Evolutionary conservation across 92 coral and sea anemone genomes (phyloP), one percentile per base, ranked within the genome.

Genomic region (Parazoanthus darwini): DNA sequence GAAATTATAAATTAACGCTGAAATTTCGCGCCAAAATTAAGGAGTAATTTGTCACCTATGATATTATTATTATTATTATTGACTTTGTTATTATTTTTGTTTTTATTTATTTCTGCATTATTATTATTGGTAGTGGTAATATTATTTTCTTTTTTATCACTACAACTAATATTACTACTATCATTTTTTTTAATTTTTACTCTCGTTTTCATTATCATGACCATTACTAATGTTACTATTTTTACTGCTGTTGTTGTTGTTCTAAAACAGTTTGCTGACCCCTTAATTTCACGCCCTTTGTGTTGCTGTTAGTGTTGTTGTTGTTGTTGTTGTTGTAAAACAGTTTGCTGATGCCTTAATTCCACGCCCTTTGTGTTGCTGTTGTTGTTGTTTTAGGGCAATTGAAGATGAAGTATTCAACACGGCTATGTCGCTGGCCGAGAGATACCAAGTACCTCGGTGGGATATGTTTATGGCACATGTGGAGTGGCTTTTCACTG

Each of bases 391-490:
- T 71, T 88, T 13, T 77, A 97, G 99, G 99, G 91, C 96, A 5
- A 59, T 89, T 23, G 96, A 97, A 58, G 98, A 97, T 39, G 92
- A 97, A 10, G 96, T 97, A 33, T 95, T 95, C 66, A 74, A 74
- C 86, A 97, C 97, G 9, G 98, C 99, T 50, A 81, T 97, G 82
- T 97, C 98, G n/a, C 86, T 97, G 85, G 98, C 99, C 39, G 93
- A 95, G 39, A 95, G 98, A 44, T 97, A 97, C 80, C 93, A 93
- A 39, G 92, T 97, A n/a, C 89, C 98, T 10, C 83, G 91, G 51
- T 97, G 99, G 99, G 98, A 95, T 42, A 95, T 97, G 89, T 73
- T 92, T 43, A 97, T 97, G 96, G 94, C 96, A 6, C 99, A 97
- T 88, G 87, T 97, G 6, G 99, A 97, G 79, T 95, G 97, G 92